phyloP scores from a whole-genome alignment of 2,113 vertebrate genomes.

The Forbesichthys agassizii region DNA sequence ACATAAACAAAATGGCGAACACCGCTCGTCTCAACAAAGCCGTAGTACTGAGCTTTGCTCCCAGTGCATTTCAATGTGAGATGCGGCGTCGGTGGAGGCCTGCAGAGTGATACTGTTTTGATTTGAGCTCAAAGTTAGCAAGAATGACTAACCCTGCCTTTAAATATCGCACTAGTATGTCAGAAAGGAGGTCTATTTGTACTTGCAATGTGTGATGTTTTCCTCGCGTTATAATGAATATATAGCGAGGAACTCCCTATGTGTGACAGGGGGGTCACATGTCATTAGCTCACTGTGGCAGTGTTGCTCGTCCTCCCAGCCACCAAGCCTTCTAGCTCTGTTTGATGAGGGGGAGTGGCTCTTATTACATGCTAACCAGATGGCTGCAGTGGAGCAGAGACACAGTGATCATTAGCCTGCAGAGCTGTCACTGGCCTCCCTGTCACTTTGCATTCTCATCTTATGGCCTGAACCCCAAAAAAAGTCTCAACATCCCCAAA shows the following conservation, averaged over 20 bases:
- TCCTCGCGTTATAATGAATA: slow-evolving; percentile 22
- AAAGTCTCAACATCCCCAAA: slow-evolving; percentile 34
- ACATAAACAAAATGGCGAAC: no score
- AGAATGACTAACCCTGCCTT: no score
- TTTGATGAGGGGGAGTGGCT: slow-evolving; percentile 18
- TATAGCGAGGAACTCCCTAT: not conserved
- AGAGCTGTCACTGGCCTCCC: slow-evolving; percentile 31
- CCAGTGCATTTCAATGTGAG: no score
- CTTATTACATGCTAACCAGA: slow-evolving; percentile 40
- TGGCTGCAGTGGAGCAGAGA: slow-evolving; percentile 32
- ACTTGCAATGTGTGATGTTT: no score
- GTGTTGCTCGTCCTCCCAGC: slow-evolving; percentile 9
- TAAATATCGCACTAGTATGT: no score
- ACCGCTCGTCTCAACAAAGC: no score
- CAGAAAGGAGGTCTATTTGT: no score
- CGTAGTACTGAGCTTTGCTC: no score
- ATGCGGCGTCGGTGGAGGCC: no score
- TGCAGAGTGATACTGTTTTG: no score
- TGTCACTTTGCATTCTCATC: slow-evolving; percentile 36
- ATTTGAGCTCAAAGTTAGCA: no score
- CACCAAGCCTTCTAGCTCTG: slow-evolving; percentile 21
- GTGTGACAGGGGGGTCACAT: not conserved
- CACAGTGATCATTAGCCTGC: slow-evolving; percentile 47
- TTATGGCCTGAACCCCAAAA: slow-evolving; percentile 12
- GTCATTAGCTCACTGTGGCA: slow-evolving; percentile 9